Base-by-base conservation (phyloP, 2,797 vertebrate genomes). In the Hyperoplus immaculatus region DNA sequence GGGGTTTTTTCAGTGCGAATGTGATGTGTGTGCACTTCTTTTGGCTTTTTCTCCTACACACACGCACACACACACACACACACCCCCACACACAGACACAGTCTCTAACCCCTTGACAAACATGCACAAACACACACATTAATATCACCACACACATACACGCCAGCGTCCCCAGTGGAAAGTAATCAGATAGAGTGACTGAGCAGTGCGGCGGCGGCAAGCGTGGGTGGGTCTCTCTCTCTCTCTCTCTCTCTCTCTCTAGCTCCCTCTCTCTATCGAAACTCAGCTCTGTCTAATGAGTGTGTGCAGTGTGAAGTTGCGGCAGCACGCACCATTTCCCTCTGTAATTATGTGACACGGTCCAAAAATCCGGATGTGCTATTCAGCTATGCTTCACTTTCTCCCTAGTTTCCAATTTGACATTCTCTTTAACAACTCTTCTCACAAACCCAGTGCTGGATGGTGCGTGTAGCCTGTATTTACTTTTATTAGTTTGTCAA, bases 281-380 rank as follows among this genome's bases (percentile, higher is more conserved):
- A 60, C 87, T 88, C 81, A 4, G 75, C 85, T 86, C 84, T 69
- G 83, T 86, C 88, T 93, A 89, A 92, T 93, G 91, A 93, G 90
- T 78, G 89, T 86, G 88, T 87, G 86, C 83, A 80, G 84, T 90
- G 90, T 92, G 89, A 88, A 93, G 92, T 86, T 88, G 88, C 85
- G 70, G 84, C 47, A 64, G 64, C 84, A 92, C 64, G 85, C 90
- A 87, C 82, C 89, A 90, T 91, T 92, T 92, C 90, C 69, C 75
- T 72, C 91, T 84, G 84, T 92, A 89, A 93, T 94, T 92, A 93
- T 86, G 87, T 88, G 92, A 90, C 91, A 92, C 69, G 87, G 90
- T 92, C 90, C 85, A 90, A 84, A 89, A 87, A 82, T 67, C 89
- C 65, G 85, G 80, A 88, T 87, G 86, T 81, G 29, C 29, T 29